Evolutionary conservation across 2,888 invertebrate species (phyloP).

Genomic region (Thumatha senex): DNA sequence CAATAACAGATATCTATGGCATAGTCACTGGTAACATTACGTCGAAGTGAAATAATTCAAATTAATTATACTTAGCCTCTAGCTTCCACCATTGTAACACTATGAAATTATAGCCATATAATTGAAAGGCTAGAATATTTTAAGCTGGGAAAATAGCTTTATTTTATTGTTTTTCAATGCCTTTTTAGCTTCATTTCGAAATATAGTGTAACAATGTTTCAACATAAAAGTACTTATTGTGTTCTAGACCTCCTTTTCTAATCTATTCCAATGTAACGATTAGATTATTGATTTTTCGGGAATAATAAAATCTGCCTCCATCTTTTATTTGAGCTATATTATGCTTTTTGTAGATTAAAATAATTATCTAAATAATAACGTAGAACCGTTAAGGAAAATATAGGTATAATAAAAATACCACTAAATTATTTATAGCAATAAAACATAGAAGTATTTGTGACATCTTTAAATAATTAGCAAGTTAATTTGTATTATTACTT

Average conservation of each 20-base stretch:
- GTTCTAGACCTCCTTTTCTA: not conserved
- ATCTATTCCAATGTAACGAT: conserved; percentile 4
- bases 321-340: too few species aligned
- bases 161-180: not conserved
- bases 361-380: too few species aligned
- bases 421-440: conserved; percentile 13
- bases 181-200: not conserved
- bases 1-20: conserved; percentile 79
- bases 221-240: conserved; percentile 6
- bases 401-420: not conserved
- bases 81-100: conserved; percentile 32
- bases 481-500: conserved; percentile 20
- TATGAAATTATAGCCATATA: conserved; percentile 5
- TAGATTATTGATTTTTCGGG: too few species aligned
- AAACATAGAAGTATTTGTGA: conserved; percentile 32
- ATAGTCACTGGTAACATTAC: conserved; percentile 79
- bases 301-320: too few species aligned
- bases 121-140: conserved; percentile 3
- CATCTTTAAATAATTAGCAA: conserved; percentile 20
- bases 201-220: conserved; percentile 16
- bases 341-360: too few species aligned
- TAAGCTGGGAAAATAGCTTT: not conserved
- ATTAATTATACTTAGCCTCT: conserved; percentile 63
- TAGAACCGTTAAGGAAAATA: not conserved
- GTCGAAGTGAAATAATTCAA: conserved; percentile 52